Percentiles rank a stretch among this genome's conserved stretches.
Evolutionary conservation across 2,797 vertebrate genomes (phyloP).

Genomic region (Labeo calbasu): DNA sequence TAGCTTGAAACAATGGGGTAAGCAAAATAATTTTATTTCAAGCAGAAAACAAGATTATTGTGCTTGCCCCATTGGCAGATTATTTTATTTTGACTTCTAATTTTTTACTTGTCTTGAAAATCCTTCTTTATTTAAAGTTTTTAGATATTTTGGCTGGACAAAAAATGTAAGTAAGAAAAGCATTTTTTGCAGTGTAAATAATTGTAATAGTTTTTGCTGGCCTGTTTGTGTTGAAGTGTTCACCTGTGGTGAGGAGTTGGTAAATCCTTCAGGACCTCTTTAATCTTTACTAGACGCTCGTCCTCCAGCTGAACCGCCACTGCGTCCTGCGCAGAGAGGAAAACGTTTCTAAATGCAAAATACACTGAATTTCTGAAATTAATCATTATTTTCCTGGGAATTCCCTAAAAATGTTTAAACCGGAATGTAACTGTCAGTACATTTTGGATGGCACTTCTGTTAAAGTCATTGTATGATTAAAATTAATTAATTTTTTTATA

Average conservation of each 20-base stretch:
- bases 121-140: no score
- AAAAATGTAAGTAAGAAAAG: no score
- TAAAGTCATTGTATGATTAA: not conserved
- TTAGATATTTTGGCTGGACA: no score
- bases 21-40: no score
- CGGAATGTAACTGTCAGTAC: not conserved
- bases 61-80: no score
- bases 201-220: not conserved
- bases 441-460: not conserved
- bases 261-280: conserved; percentile 89
- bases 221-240: not conserved
- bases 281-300: conserved; percentile 89
- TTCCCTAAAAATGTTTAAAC: not conserved
- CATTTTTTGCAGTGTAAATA: no score
- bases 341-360: not conserved
- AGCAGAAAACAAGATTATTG: no score
- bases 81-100: no score
- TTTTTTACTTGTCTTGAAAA: no score
- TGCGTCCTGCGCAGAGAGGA: conserved; percentile 81
- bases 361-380: no score
- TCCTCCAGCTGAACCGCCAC: conserved; percentile 90
- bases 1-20: no score
- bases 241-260: conserved; percentile 87
- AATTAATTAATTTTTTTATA: no score
- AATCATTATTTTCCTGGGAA: not conserved